A percentile compares a stretch with the other conserved stretches of the same genome.
These are phyloP conservation scores for Sebastiscus tertius DNA, from an alignment of 2,797 vertebrate species.

Conservation along the genomic window DNA sequence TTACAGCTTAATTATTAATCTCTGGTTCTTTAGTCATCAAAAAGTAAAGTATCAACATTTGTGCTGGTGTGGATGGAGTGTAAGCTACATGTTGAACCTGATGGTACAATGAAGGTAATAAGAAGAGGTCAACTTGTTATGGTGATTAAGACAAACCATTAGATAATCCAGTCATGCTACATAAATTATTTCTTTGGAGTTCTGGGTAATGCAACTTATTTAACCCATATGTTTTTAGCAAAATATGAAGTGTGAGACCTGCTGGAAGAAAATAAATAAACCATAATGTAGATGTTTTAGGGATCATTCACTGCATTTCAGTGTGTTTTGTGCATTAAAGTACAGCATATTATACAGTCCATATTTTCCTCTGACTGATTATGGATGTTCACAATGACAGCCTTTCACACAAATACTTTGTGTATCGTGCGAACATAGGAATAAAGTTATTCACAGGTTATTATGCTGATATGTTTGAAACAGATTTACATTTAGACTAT, in stretches of 20 bases:
- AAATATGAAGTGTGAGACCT: neutral
- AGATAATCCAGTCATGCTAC: neutral
- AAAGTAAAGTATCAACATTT: neutral
- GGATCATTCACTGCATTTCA: neutral
- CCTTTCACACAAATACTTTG: neutral
- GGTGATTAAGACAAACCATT: neutral
- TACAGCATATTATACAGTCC: neutral
- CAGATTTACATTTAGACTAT: neutral
- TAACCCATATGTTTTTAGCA: neutral
- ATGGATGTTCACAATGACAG: neutral
- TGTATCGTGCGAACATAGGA: neutral
- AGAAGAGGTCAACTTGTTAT: neutral
- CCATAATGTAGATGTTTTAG: neutral
- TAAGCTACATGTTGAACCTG: too few relatives aligned
- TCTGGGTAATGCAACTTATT: neutral
- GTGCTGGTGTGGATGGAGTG: neutral
- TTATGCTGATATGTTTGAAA: neutral
- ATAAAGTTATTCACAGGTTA: neutral
- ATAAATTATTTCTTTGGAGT: neutral
- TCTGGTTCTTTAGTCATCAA: neutral
- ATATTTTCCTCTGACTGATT: neutral
- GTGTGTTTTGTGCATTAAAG: neutral
- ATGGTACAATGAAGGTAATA: too few relatives aligned
- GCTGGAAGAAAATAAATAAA: neutral
- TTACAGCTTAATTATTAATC: neutral